These are phyloP conservation scores for Anguilla megastoma DNA, from an alignment of 2,797 vertebrate genomes.

Conservation along the genomic window DNA sequence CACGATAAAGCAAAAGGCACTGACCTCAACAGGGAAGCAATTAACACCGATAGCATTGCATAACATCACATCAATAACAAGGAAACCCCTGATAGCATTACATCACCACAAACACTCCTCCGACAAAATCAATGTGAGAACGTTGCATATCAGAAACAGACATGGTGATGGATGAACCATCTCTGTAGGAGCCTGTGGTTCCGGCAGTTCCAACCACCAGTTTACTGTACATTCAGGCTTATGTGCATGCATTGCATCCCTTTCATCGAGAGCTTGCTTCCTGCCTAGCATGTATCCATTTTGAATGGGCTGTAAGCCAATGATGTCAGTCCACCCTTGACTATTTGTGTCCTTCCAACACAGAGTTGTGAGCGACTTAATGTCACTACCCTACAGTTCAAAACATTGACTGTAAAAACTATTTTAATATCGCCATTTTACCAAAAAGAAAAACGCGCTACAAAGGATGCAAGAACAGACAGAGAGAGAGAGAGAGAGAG, in stretches of 20 bases:
- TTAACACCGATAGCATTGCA: background rate
- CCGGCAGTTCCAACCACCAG: background rate
- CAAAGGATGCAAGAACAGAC: conserved; percentile 1
- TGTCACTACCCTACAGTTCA: background rate
- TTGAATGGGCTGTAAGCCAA: background rate
- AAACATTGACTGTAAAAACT: background rate
- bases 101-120: background rate
- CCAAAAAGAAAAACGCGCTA: background rate
- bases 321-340: background rate
- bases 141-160: background rate
- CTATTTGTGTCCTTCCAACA: background rate
- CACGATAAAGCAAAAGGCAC: background rate
- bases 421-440: background rate
- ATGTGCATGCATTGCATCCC: background rate
- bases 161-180: background rate
- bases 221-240: background rate
- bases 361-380: background rate
- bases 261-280: background rate
- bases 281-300: background rate
- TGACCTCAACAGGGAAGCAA: background rate
- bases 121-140: background rate
- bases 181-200: background rate
- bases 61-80: background rate
- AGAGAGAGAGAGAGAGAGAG: background rate
- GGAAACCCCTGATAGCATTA: background rate